These are phyloP conservation scores for Drosophila affinis DNA, from an alignment of 2,888 invertebrate genomes.

Conservation along the genomic window DNA sequence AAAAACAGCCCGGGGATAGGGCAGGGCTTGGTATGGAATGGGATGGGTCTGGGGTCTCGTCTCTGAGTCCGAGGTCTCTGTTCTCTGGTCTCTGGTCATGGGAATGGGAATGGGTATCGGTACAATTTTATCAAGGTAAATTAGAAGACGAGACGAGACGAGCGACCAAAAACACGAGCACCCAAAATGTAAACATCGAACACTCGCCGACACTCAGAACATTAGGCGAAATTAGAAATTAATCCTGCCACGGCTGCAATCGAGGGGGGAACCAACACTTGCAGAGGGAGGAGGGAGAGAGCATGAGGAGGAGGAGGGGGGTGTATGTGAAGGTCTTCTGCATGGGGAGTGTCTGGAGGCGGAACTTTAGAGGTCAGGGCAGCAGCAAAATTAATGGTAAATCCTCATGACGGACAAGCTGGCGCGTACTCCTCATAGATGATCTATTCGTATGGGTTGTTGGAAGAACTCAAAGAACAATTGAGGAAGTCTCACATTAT, in stretches of 20 bases:
- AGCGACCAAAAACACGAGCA: slow-evolving; percentile 25
- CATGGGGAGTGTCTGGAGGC: slow-evolving; percentile 29
- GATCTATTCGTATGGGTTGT: slow-evolving; percentile 15
- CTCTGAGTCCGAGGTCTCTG: slow-evolving; percentile 12
- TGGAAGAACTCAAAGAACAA: slow-evolving; percentile 8
- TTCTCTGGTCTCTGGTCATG: slow-evolving; percentile 7
- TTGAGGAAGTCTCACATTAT: slow-evolving; percentile 30
- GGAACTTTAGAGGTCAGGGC: slow-evolving; percentile 40
- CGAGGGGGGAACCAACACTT: slow-evolving; percentile 17
- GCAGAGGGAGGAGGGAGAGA: slow-evolving; percentile 18
- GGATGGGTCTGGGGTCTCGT: background rate
- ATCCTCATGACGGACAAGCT: slow-evolving; percentile 39
- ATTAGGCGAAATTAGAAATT: slow-evolving; percentile 79
- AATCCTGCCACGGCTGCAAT: slow-evolving; percentile 66
- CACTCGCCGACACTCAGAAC: slow-evolving; percentile 46
- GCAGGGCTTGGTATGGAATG: slow-evolving; percentile 43
- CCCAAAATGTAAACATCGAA: slow-evolving; percentile 65
- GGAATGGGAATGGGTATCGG: slow-evolving; percentile 37
- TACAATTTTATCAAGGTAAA: slow-evolving; percentile 79
- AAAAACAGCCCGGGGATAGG: slow-evolving; percentile 60
- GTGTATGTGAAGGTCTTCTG: slow-evolving; percentile 4
- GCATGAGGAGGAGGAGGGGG: too few species aligned
- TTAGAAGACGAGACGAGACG: slow-evolving; percentile 66
- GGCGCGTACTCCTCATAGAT: slow-evolving; percentile 27
- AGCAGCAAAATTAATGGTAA: slow-evolving; percentile 36